Percentiles rank a stretch among this genome's conserved stretches.
Evolutionary conservation across 2,888 invertebrate species (phyloP).

Genomic region (Stomorhina lunata): DNA sequence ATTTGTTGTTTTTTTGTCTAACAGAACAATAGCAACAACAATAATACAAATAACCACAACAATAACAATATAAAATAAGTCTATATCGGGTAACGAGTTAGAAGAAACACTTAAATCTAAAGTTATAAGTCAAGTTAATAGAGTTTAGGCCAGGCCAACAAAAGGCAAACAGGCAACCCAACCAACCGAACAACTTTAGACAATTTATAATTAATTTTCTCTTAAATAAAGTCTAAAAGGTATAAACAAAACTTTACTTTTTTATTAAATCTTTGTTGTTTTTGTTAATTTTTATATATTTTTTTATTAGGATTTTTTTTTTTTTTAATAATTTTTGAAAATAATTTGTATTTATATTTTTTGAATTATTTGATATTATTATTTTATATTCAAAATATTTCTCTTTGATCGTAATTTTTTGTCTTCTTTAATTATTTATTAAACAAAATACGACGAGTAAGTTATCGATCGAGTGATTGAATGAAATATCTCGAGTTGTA

Average conservation of each 20-base stretch:
- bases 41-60: neutral
- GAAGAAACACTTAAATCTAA: slow-evolving; percentile 53
- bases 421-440: neutral
- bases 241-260: neutral
- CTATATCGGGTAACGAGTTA: slow-evolving; percentile 29
- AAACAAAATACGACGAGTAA: slow-evolving; percentile 7
- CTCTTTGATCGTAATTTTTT: slow-evolving; percentile 5
- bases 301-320: neutral
- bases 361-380: slow-evolving; percentile 25
- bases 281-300: slow-evolving; percentile 14
- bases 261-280: slow-evolving; percentile 17
- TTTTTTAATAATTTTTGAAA: slow-evolving; percentile 10
- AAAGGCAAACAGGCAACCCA: slow-evolving; percentile 10
- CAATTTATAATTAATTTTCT: slow-evolving; percentile 5
- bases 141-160: slow-evolving; percentile 51
- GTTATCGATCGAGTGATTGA: too few relatives aligned
- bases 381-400: neutral
- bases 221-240: too few relatives aligned
- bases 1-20: slow-evolving; percentile 27
- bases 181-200: slow-evolving; percentile 45
- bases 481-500: too few relatives aligned
- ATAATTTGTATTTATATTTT: slow-evolving; percentile 20
- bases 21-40: slow-evolving; percentile 37
- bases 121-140: slow-evolving; percentile 62
- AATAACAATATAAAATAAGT: slow-evolving; percentile 20